A percentile compares a stretch with the other conserved stretches of the same genome.
These are phyloP conservation scores for Pantherophis guttatus DNA, from an alignment of 2,113 vertebrate genomes.

Conservation along the genomic window DNA sequence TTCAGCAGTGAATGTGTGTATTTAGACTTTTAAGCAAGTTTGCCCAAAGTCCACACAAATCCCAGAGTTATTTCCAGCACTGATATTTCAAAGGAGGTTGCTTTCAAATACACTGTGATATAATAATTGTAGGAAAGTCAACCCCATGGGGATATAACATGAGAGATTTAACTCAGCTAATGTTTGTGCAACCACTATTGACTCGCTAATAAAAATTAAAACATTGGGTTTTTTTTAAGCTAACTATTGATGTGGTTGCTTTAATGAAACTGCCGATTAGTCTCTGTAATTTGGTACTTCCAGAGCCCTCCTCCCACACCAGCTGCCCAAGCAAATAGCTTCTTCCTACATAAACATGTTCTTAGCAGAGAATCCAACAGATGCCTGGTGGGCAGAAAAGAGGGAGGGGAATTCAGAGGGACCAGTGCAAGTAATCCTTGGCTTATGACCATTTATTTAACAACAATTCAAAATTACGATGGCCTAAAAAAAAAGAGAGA, in stretches of 20 bases:
- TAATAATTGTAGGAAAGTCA: background rate
- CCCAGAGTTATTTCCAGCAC: background rate
- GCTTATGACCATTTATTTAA: background rate
- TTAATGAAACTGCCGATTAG: background rate
- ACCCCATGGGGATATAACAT: background rate
- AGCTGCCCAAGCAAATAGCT: background rate
- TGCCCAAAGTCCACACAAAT: background rate
- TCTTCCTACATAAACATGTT: background rate
- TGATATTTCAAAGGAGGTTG: background rate
- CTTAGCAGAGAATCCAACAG: background rate
- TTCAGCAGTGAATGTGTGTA: background rate
- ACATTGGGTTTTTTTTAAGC: background rate
- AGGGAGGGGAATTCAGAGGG: background rate
- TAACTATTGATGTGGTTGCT: background rate
- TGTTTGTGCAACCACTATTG: background rate
- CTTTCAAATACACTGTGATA: background rate
- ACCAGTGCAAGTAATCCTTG: background rate
- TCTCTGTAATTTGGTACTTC: background rate
- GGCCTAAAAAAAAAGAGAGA: background rate
- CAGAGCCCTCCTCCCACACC: background rate
- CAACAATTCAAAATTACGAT: background rate
- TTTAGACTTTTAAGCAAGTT: background rate
- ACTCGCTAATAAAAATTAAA: background rate
- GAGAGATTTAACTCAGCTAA: background rate
- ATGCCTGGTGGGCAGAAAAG: background rate